Evolutionary conservation across 2,888 invertebrate genomes (phyloP).

Genomic region (Neoascia interrupta): DNA sequence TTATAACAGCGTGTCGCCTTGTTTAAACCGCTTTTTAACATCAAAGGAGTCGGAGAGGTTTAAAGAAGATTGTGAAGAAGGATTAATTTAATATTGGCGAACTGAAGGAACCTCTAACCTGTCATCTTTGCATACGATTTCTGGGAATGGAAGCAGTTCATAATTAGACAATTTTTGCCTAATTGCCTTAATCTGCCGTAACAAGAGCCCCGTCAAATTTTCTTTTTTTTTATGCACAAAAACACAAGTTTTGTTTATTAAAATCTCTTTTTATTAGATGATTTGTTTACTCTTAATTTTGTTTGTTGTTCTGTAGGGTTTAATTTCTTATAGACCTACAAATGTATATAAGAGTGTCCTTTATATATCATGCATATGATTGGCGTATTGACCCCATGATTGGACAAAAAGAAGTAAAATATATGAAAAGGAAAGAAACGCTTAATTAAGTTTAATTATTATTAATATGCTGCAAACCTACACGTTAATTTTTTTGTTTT

Average conservation of each 20-base stretch:
- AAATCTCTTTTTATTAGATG: conserved; percentile 66
- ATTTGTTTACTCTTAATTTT: conserved; percentile 48
- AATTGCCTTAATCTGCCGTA: too few species aligned
- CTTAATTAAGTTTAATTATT: conserved; percentile 41
- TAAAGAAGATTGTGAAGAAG: too few species aligned
- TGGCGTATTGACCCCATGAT: conserved; percentile 43
- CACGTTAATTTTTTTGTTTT: conserved; percentile 34
- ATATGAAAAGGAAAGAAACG: conserved; percentile 35
- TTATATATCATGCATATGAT: conserved; percentile 39
- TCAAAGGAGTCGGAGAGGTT: too few species aligned
- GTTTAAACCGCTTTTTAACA: too few species aligned
- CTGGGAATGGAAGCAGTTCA: too few species aligned
- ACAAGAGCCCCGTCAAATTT: too few species aligned
- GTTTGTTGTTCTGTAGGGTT: conserved; percentile 42
- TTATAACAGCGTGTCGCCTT: too few species aligned
- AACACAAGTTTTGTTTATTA: conserved; percentile 40
- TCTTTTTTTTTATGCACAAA: too few species aligned
- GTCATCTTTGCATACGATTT: too few species aligned
- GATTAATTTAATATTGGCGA: too few species aligned
- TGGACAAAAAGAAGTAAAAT: conserved; percentile 38
- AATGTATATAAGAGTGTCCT: conserved; percentile 55
- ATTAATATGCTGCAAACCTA: conserved; percentile 58
- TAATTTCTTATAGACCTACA: conserved; percentile 43
- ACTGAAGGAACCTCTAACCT: too few species aligned
- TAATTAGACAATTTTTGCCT: too few species aligned